phyloP scores from a whole-genome alignment of 2,888 invertebrate genomes.

The Trilocha varians region DNA sequence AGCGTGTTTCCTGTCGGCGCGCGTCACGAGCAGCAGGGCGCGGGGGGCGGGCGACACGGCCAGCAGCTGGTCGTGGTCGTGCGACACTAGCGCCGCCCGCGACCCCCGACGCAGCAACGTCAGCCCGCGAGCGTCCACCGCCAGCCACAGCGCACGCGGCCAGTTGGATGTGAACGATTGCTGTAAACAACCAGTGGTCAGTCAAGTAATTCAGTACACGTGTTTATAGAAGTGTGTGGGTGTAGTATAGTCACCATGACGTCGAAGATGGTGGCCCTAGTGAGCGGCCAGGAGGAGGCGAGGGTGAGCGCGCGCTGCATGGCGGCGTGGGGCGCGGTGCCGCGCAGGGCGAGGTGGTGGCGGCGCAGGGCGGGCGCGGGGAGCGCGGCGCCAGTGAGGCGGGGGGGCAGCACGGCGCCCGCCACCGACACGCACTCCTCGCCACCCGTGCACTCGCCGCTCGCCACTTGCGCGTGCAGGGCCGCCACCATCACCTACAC shows the following conservation, averaged over 20 bases:
- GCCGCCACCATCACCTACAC: constrained; percentile 92
- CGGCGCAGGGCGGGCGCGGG: constrained; percentile 90
- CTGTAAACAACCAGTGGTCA: no score
- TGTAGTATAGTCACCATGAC: constrained; percentile 78
- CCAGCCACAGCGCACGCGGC: constrained; percentile 94
- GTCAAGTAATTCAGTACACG: no score
- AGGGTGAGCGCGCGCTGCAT: constrained; percentile 94
- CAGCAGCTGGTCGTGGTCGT: constrained; percentile 90
- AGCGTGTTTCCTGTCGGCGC: constrained; percentile 91
- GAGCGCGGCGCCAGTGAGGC: constrained; percentile 85
- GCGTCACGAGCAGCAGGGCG: constrained; percentile 94
- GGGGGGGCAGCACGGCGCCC: constrained; percentile 84
- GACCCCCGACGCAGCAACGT: constrained; percentile 92
- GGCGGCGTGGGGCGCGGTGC: constrained; percentile 89
- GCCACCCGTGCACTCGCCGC: constrained; percentile 85
- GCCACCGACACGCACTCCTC: constrained; percentile 81
- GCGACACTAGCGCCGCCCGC: constrained; percentile 90
- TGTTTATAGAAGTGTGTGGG: no score
- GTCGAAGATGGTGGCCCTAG: constrained; percentile 94
- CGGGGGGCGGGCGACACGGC: constrained; percentile 94
- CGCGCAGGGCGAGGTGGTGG: constrained; percentile 91
- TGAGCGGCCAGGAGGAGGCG: constrained; percentile 94
- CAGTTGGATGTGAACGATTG: constrained; percentile 97
- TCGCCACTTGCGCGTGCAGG: constrained; percentile 92
- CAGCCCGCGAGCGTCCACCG: constrained; percentile 92